phyloP scores from a whole-genome alignment of 2,888 invertebrate species.

The Volucella zonaria region DNA sequence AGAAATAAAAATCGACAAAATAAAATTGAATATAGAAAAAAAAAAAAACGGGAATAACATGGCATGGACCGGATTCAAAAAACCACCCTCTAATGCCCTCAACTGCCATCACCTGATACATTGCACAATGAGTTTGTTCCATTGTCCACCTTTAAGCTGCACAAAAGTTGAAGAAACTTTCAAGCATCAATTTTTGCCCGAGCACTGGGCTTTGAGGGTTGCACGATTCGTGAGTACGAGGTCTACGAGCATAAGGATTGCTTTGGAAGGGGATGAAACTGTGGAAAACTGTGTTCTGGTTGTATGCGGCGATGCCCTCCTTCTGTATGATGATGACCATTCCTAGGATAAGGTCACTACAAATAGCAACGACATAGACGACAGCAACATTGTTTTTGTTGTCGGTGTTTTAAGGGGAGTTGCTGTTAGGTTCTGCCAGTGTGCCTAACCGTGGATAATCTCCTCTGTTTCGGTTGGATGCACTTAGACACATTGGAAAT shows the following conservation, averaged over 20 bases:
- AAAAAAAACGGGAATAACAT: slow-evolving; percentile 48
- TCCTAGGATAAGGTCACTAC: slow-evolving; percentile 69
- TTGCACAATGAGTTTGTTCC: slow-evolving; percentile 67
- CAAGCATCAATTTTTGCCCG: slow-evolving; percentile 57
- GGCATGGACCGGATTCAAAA: slow-evolving; percentile 53
- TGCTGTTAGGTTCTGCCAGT: slow-evolving; percentile 42
- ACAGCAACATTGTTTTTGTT: slow-evolving; percentile 34
- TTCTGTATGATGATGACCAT: slow-evolving; percentile 59
- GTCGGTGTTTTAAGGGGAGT: slow-evolving; percentile 7
- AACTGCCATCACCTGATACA: slow-evolving; percentile 68
- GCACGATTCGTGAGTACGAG: not conserved
- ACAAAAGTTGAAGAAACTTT: slow-evolving; percentile 74
- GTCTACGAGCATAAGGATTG: not conserved
- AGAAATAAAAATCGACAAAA: slow-evolving; percentile 39
- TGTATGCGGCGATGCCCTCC: slow-evolving; percentile 14
- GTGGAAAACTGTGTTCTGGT: not conserved
- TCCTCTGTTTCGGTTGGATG: slow-evolving; percentile 73
- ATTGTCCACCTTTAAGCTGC: slow-evolving; percentile 73
- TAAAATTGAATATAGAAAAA: slow-evolving; percentile 61
- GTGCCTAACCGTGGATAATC: slow-evolving; percentile 74
- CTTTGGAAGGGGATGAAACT: no score
- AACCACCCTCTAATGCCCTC: slow-evolving; percentile 36
- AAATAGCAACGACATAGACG: slow-evolving; percentile 58
- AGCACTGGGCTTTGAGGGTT: no score
- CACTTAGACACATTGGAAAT: slow-evolving; percentile 71